phyloP scores from a whole-genome alignment of 2,888 invertebrate genomes.

The Conops quadrifasciatus region DNA sequence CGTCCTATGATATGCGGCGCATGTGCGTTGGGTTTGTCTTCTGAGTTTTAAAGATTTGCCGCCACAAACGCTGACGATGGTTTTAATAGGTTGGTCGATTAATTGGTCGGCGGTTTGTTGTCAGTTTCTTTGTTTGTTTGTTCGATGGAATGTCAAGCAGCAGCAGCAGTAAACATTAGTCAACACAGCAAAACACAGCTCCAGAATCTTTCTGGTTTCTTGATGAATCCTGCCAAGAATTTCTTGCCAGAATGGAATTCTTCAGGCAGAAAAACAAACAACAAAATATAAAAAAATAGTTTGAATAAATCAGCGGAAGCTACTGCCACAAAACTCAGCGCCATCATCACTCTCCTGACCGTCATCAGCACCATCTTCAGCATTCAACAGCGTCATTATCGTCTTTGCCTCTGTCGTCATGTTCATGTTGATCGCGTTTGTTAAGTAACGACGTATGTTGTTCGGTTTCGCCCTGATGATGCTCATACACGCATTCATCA shows the following conservation, averaged over 20 bases:
- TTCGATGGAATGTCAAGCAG: slow-evolving; percentile 26
- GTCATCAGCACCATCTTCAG: background rate
- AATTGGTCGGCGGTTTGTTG: background rate
- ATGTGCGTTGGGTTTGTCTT: slow-evolving; percentile 13
- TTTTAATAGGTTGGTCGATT: background rate
- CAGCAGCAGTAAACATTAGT: slow-evolving; percentile 20
- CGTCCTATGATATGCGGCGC: background rate
- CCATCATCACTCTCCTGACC: background rate
- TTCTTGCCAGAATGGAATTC: background rate
- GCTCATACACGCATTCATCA: slow-evolving; percentile 19
- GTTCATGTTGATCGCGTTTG: background rate
- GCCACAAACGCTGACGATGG: background rate
- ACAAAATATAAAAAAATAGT: background rate
- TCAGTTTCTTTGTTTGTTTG: slow-evolving; percentile 19
- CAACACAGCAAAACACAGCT: background rate
- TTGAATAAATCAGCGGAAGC: slow-evolving; percentile 28
- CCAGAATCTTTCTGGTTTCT: background rate
- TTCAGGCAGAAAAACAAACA: background rate
- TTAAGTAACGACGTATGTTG: background rate
- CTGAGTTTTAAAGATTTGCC: background rate
- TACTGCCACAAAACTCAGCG: background rate
- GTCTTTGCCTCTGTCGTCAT: background rate
- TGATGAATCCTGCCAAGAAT: slow-evolving; percentile 31
- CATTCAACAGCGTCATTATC: slow-evolving; percentile 1
- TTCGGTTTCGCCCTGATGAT: background rate